Conservation (phyloP, 1,140 invertebrate species). For the Elymnias hypermnestra region DNA sequence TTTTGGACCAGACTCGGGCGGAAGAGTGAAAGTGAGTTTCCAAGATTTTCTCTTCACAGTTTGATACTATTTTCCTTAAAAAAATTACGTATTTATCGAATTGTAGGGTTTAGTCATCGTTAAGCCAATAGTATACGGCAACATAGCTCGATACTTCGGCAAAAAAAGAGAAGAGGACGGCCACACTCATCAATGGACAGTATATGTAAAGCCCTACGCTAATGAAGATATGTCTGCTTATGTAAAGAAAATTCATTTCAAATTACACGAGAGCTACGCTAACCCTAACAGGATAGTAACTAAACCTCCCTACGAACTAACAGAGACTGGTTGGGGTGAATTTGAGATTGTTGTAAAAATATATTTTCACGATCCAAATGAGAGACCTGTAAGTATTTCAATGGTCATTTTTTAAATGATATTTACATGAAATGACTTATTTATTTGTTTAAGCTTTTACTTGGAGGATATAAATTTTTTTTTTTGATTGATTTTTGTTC, state of each 20-base stretch:
- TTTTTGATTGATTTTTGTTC: too few species aligned
- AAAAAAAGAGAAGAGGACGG: conserved; percentile 99
- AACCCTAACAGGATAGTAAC: conserved; percentile 95
- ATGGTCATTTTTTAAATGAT: too few species aligned
- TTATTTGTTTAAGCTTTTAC: too few species aligned
- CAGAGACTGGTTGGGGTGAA: conserved; percentile 99
- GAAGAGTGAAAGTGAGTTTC: conserved; percentile 83
- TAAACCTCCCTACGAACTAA: conserved; percentile 97
- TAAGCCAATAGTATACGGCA: conserved; percentile 98
- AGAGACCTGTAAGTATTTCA: conserved; percentile 87
- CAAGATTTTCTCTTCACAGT: too few species aligned
- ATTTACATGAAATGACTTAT: too few species aligned
- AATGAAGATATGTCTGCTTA: conserved; percentile 97
- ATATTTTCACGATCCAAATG: conserved; percentile 97
- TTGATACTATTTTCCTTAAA: too few species aligned
- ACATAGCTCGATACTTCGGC: conserved; percentile 95
- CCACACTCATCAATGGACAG: conserved; percentile 99
- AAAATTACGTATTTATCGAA: too few species aligned
- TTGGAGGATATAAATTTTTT: too few species aligned
- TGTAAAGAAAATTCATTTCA: conserved; percentile 98
- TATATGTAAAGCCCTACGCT: conserved; percentile 96
- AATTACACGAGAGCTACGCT: conserved; percentile 97
- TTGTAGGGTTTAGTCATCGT: conserved; percentile 92
- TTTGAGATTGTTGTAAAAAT: conserved; percentile 99
- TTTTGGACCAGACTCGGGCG: conserved; percentile 89